Evolutionary conservation across 2,888 invertebrate species (phyloP).

Genomic region (Chydorus sphaericus): DNA sequence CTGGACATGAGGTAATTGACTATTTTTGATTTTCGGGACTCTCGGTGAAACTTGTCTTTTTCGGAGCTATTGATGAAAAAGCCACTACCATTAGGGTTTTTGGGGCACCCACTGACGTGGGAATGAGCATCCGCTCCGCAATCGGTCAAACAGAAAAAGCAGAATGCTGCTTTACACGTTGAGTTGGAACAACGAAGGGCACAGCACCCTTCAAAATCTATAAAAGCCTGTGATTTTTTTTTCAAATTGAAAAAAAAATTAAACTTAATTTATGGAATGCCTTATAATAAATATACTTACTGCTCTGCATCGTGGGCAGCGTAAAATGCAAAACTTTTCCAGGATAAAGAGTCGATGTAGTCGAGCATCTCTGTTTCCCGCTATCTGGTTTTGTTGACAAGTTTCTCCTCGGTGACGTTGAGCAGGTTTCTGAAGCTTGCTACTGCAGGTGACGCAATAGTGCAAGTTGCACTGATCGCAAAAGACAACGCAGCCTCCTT

Average conservation of each 20-base stretch:
- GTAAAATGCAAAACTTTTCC: conserved; percentile 1
- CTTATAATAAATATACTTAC: background rate
- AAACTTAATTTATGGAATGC: background rate
- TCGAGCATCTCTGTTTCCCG: background rate
- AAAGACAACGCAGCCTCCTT: background rate
- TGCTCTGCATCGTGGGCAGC: conserved; percentile 3
- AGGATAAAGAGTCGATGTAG: conserved; percentile 6
- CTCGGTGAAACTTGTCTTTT: background rate
- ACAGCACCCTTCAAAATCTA: conserved; percentile 13
- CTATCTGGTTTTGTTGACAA: background rate
- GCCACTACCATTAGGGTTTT: background rate
- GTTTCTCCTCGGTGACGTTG: conserved; percentile 1
- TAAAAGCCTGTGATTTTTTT: conserved; percentile 4
- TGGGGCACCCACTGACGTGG: background rate
- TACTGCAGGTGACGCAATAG: background rate
- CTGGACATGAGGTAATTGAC: background rate
- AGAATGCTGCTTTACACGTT: conserved; percentile 12
- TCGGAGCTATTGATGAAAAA: background rate
- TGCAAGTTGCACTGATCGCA: conserved; percentile 5
- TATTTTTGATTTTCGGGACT: background rate
- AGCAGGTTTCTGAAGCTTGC: background rate
- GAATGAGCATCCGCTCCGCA: conserved; percentile 11
- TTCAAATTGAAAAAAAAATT: background rate
- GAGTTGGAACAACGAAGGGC: conserved; percentile 10
- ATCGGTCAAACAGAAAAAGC: conserved; percentile 12